Conservation (phyloP, 64 coral and sea anemone species). For the Porites australiensis region DNA sequence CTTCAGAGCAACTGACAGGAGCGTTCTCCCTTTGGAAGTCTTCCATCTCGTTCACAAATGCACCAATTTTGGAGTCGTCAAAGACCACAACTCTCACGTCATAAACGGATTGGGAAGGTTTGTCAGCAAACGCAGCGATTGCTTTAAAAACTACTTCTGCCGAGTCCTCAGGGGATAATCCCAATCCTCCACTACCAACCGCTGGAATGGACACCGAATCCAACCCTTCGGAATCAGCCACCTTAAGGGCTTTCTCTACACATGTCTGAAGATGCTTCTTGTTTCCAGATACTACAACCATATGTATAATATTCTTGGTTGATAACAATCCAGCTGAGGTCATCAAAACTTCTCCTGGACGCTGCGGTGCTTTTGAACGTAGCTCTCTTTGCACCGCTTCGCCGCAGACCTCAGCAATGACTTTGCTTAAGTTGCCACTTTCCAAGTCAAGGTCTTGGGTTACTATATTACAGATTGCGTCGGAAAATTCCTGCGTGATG, state of each 20-base stretch:
- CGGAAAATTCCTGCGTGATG: not conserved
- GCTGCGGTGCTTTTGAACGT: not conserved
- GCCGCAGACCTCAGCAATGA: not conserved
- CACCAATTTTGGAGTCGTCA: not conserved
- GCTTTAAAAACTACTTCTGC: conserved; percentile 8
- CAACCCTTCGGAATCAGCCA: conserved; percentile 1
- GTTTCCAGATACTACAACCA: conserved; percentile 10
- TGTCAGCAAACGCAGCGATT: not conserved
- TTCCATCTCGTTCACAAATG: not conserved
- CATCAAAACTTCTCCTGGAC: not conserved
- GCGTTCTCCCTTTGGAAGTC: not conserved
- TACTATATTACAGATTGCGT: conserved; percentile 36
- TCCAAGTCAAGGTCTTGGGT: conserved; percentile 12
- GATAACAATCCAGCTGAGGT: not conserved
- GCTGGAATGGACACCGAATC: conserved; percentile 37
- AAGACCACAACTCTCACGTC: conserved; percentile 13
- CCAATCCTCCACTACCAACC: conserved; percentile 35
- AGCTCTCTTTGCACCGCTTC: not conserved
- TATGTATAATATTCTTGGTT: not conserved
- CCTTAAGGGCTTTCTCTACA: conserved; percentile 26
- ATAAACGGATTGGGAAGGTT: not conserved
- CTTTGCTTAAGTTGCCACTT: conserved; percentile 20
- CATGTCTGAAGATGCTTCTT: conserved; percentile 29
- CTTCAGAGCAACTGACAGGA: not conserved
- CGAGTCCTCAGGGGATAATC: not conserved